Conservation (phyloP, 2,113 vertebrate species). For the Lagopus muta region DNA sequence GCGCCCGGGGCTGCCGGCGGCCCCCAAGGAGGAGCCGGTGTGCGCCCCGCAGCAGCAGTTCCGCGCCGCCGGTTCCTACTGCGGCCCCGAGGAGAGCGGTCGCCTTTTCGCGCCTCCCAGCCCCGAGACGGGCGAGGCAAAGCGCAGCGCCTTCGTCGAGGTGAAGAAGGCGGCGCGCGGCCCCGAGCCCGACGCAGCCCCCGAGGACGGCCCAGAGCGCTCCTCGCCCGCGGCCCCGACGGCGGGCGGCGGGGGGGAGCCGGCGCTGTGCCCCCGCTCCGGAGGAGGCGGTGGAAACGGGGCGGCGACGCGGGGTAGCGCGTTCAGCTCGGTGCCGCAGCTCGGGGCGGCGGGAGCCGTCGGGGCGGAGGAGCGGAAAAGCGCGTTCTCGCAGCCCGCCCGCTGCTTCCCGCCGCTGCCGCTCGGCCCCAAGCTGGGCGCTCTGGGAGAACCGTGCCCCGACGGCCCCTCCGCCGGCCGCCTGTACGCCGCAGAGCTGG, state of each 20-base stretch:
- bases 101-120: constrained; percentile 82
- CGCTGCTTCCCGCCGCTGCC: constrained; percentile 88
- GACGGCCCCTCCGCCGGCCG: constrained; percentile 86
- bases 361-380: constrained; percentile 84
- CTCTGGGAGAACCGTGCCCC: constrained; percentile 71
- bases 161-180: constrained; percentile 87
- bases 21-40: constrained; percentile 86
- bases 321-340: constrained; percentile 89
- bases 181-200: constrained; percentile 14
- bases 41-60: constrained; percentile 92
- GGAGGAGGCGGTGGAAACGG: background rate
- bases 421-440: constrained; percentile 88
- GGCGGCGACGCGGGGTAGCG: constrained; percentile 74
- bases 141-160: constrained; percentile 95
- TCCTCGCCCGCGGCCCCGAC: background rate
- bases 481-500: constrained; percentile 89
- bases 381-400: constrained; percentile 93
- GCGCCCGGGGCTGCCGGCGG: constrained; percentile 67
- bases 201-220: constrained; percentile 67
- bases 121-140: constrained; percentile 82
- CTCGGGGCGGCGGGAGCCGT: constrained; percentile 44
- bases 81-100: constrained; percentile 85
- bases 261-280: constrained; percentile 30
- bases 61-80: constrained; percentile 84
- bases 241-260: background rate